Conservation (phyloP, 2,888 invertebrate genomes). For the Magallana nippona region DNA sequence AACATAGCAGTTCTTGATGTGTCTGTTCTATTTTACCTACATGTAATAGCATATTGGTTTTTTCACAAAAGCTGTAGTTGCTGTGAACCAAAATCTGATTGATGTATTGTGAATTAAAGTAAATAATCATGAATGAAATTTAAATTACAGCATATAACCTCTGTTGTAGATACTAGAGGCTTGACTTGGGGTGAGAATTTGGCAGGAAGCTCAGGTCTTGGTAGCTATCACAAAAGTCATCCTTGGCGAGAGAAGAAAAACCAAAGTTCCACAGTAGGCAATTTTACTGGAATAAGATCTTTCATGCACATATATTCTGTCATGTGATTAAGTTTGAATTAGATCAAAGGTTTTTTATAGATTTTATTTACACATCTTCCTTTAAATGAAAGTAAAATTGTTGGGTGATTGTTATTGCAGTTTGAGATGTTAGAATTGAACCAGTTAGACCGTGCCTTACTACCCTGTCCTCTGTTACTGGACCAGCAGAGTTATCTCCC, state of each 20-base stretch:
- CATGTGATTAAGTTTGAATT: no score
- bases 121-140: no score
- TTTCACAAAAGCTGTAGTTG: no score
- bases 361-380: no score
- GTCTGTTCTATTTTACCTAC: no score
- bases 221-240: conserved; percentile 80
- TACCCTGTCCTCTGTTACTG: conserved; percentile 87
- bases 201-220: conserved; percentile 85
- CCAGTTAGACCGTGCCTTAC: conserved; percentile 83
- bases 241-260: conserved; percentile 48
- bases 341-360: no score
- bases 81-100: no score
- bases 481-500: conserved; percentile 91
- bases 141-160: not conserved
- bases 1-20: no score
- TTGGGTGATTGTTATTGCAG: conserved; percentile 53
- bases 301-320: no score
- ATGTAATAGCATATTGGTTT: no score
- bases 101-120: no score
- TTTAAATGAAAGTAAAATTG: not conserved
- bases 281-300: no score
- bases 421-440: conserved; percentile 84
- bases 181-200: conserved; percentile 87
- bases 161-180: conserved; percentile 79
- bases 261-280: conserved; percentile 66